Conservation (phyloP, 2,797 vertebrate species). For the Sternarchorhynchus goeldii region DNA sequence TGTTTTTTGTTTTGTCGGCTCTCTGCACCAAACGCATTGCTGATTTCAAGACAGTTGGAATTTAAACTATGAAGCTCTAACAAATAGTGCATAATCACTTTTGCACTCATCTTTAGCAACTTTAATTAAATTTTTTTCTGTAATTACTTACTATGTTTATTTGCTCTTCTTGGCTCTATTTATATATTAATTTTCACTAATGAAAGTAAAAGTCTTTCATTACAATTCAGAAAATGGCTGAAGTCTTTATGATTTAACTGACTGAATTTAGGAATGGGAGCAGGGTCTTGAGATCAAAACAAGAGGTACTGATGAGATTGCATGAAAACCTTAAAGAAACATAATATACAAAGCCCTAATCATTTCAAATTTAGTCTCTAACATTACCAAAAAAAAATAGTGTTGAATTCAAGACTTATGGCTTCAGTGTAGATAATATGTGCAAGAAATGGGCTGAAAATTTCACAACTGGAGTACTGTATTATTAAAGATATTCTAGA, state of each 20-base stretch:
- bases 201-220: conserved; percentile 24
- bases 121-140: conserved; percentile 37
- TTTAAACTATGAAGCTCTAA: conserved; percentile 45
- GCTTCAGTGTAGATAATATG: neutral
- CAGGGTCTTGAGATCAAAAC: conserved; percentile 39
- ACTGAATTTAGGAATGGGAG: conserved; percentile 9
- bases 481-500: too few species aligned
- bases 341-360: neutral
- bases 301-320: conserved; percentile 12
- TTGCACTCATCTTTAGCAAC: conserved; percentile 44
- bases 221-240: conserved; percentile 41
- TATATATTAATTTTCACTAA: conserved; percentile 44
- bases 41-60: conserved; percentile 39
- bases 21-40: conserved; percentile 56
- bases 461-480: neutral
- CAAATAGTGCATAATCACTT: conserved; percentile 41
- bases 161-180: conserved; percentile 32
- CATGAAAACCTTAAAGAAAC: neutral
- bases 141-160: conserved; percentile 51
- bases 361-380: conserved; percentile 3
- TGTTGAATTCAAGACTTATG: neutral
- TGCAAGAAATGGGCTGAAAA: neutral
- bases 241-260: conserved; percentile 30
- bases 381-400: neutral
- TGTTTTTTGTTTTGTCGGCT: conserved; percentile 42